Percentiles rank a stretch among this genome's conserved stretches.
Evolutionary conservation across 2,797 vertebrate genomes (phyloP).

Genomic region (Enteromius thamalakanensis): DNA sequence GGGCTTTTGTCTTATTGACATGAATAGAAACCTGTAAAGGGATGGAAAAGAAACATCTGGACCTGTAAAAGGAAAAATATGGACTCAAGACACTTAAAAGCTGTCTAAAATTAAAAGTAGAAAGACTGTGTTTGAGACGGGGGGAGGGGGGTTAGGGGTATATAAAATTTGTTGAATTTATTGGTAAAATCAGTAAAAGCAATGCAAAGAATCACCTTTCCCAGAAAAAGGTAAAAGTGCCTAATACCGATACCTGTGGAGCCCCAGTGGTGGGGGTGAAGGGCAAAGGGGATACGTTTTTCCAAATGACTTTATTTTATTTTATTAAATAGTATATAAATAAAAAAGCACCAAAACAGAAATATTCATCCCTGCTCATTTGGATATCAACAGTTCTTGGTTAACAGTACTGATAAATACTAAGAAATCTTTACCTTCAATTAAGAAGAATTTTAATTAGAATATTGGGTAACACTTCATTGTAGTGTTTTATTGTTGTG

Average conservation of each 20-base stretch:
- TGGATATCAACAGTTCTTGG: not conserved
- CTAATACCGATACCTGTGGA: not conserved
- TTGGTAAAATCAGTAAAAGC: not conserved
- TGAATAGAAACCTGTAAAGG: not conserved
- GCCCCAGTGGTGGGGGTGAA: not conserved
- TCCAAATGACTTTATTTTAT: not conserved
- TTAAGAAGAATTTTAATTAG: not conserved
- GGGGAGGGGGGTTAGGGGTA: too few species aligned
- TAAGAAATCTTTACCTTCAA: not conserved
- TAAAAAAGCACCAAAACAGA: not conserved
- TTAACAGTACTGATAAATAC: not conserved
- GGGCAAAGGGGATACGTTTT: not conserved
- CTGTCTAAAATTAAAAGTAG: not conserved
- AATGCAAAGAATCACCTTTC: not conserved
- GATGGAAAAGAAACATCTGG: not conserved
- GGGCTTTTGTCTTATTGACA: not conserved
- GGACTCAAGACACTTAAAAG: not conserved
- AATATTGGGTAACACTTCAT: not conserved
- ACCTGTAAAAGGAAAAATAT: not conserved
- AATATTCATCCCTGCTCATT: not conserved
- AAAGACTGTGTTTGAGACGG: not conserved
- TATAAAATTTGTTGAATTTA: not conserved
- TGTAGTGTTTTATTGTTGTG: too few species aligned
- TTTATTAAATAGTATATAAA: not conserved
- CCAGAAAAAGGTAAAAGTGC: not conserved